Percentiles rank a stretch among this genome's conserved stretches.
phyloP scores from a whole-genome alignment of 2,797 vertebrate genomes.

The Falco peregrinus region DNA sequence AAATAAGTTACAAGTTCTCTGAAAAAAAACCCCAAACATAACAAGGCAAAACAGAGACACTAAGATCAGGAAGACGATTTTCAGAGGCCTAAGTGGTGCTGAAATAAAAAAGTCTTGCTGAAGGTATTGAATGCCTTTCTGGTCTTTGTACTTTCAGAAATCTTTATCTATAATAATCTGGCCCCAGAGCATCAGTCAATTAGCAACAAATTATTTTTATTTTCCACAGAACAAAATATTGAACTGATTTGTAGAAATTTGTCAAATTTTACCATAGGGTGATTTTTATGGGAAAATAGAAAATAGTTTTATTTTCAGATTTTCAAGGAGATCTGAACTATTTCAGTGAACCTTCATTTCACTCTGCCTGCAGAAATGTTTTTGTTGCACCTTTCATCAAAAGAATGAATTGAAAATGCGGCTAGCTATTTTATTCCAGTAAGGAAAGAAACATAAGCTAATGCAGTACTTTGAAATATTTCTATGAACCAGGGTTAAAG shows the following conservation, averaged over 20 bases:
- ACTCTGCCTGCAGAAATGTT: background rate
- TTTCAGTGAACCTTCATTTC: background rate
- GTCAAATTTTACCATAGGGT: background rate
- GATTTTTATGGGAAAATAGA: background rate
- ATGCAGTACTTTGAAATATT: background rate
- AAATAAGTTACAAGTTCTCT: constrained; percentile 65
- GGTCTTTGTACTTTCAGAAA: background rate
- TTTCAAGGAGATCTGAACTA: background rate
- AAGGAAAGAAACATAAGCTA: background rate
- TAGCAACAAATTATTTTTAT: background rate
- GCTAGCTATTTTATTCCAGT: background rate
- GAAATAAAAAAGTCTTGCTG: background rate
- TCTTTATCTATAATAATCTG: background rate
- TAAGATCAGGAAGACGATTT: background rate
- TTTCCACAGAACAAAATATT: background rate
- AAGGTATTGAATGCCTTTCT: background rate
- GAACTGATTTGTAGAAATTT: background rate
- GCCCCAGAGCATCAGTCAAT: background rate
- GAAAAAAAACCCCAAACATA: background rate
- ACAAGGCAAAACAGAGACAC: background rate
- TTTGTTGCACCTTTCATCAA: background rate
- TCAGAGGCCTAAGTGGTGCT: background rate
- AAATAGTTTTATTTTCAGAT: background rate
- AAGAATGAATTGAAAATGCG: background rate
- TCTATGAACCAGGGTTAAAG: background rate